These are phyloP conservation scores for Scaptomyza parva DNA, from an alignment of 2,888 invertebrate genomes.

Conservation along the genomic window DNA sequence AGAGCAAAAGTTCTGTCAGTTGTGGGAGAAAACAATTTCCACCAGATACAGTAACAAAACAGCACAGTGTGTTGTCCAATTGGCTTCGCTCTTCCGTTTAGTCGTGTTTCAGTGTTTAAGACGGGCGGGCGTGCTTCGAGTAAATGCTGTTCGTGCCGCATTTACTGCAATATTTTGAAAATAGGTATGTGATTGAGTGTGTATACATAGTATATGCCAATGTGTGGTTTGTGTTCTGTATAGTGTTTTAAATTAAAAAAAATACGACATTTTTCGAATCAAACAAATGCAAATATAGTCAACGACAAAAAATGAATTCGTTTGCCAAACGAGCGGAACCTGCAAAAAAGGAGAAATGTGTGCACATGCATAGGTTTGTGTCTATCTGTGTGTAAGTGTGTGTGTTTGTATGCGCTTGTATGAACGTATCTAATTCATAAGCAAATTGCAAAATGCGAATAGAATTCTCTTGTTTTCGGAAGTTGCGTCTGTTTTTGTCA, in stretches of 20 bases:
- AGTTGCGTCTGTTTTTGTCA: constrained; percentile 69
- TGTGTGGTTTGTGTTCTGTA: constrained; percentile 24
- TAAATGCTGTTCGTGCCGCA: constrained; percentile 13
- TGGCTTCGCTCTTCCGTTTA: constrained; percentile 42
- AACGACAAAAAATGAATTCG: constrained; percentile 19
- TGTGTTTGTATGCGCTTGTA: constrained; percentile 12
- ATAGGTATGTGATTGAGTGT: constrained; percentile 36
- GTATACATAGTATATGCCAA: constrained; percentile 16
- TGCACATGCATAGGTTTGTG: constrained; percentile 12
- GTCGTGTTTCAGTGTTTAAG: constrained; percentile 54
- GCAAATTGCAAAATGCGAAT: constrained; percentile 65
- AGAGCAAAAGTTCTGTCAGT: background rate
- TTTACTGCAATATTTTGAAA: constrained; percentile 51
- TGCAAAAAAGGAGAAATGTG: constrained; percentile 30
- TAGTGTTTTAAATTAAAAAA: constrained; percentile 29
- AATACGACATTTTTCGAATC: constrained; percentile 24
- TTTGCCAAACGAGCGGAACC: constrained; percentile 12
- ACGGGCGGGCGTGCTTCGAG: constrained; percentile 22
- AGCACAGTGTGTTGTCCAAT: constrained; percentile 36
- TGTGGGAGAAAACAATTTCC: constrained; percentile 33
- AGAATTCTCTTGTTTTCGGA: constrained; percentile 61
- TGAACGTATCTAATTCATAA: constrained; percentile 48
- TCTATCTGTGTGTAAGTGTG: constrained; percentile 5
- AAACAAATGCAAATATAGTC: constrained; percentile 33
- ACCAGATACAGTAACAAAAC: constrained; percentile 46